Percentiles rank a stretch among this genome's conserved stretches.
These are phyloP conservation scores for Trachemys scripta DNA, from an alignment of 2,113 vertebrate genomes.

Conservation along the genomic window DNA sequence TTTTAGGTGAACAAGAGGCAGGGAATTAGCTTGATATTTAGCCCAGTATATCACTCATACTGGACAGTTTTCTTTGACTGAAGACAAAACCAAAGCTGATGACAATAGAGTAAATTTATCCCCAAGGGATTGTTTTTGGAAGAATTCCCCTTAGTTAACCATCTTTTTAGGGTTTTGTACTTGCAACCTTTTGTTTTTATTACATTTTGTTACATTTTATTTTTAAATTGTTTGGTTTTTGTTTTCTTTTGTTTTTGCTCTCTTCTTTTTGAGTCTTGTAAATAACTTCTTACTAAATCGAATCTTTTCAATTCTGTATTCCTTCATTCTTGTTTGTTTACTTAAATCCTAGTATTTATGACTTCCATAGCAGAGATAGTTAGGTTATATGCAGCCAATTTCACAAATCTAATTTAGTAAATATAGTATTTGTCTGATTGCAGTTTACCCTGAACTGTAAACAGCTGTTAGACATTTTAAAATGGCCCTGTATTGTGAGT, in stretches of 20 bases:
- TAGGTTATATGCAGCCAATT: background rate
- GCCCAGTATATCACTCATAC: fast-evolving
- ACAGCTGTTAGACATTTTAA: conserved; percentile 27
- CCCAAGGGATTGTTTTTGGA: background rate
- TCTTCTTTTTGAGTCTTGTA: background rate
- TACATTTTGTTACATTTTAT: background rate
- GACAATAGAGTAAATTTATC: background rate
- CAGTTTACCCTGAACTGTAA: conserved; percentile 13
- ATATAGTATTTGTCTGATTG: background rate
- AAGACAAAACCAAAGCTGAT: background rate
- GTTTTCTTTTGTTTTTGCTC: background rate
- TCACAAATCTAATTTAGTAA: conserved; percentile 28
- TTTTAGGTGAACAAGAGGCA: background rate
- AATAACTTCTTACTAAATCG: background rate
- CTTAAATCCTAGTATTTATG: background rate
- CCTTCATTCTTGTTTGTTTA: conserved; percentile 8
- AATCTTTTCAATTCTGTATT: background rate
- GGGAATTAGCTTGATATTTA: background rate
- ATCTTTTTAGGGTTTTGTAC: background rate
- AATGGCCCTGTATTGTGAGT: conserved; percentile 20
- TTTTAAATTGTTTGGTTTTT: background rate
- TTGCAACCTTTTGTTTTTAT: background rate
- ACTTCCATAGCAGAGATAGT: background rate
- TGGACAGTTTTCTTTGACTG: background rate
- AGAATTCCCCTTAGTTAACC: background rate